phyloP scores from a whole-genome alignment of 2,113 vertebrate species.

The Pao palembangensis region DNA sequence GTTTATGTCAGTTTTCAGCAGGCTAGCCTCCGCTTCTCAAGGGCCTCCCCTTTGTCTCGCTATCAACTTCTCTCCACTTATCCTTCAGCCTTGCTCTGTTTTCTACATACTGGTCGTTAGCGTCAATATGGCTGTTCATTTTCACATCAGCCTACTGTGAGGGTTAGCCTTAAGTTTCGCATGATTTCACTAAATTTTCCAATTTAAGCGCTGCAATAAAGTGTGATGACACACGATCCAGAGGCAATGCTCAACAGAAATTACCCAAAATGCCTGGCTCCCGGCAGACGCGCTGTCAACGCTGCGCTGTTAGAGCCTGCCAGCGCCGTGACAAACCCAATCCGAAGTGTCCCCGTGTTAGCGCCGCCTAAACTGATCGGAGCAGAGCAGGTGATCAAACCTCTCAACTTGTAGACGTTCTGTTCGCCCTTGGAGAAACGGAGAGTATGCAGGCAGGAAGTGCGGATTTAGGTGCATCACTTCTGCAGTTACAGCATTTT shows the following conservation, averaged over 20 bases:
- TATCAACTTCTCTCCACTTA: background rate
- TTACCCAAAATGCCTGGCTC: constrained; percentile 23
- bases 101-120: background rate
- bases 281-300: background rate
- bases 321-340: constrained; percentile 4
- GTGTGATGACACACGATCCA: constrained; percentile 24
- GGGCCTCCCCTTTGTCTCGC: constrained; percentile 1
- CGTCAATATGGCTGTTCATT: background rate
- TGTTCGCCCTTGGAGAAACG: no score
- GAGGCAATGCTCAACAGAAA: constrained; percentile 25
- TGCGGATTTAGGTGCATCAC: no score
- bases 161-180: no score
- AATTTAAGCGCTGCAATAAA: constrained; percentile 22
- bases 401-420: no score
- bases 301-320: background rate
- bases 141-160: background rate
- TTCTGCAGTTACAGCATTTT: no score
- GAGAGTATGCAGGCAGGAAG: no score
- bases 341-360: constrained; percentile 2
- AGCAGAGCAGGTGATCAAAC: no score
- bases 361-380: no score
- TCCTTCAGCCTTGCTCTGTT: constrained; percentile 8
- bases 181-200: background rate
- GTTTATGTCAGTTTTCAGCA: constrained; percentile 31
- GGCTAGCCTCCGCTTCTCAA: constrained; percentile 22